These are phyloP conservation scores for Lepus europaeus DNA, from an alignment of 2,113 vertebrate genomes.

Conservation along the genomic window DNA sequence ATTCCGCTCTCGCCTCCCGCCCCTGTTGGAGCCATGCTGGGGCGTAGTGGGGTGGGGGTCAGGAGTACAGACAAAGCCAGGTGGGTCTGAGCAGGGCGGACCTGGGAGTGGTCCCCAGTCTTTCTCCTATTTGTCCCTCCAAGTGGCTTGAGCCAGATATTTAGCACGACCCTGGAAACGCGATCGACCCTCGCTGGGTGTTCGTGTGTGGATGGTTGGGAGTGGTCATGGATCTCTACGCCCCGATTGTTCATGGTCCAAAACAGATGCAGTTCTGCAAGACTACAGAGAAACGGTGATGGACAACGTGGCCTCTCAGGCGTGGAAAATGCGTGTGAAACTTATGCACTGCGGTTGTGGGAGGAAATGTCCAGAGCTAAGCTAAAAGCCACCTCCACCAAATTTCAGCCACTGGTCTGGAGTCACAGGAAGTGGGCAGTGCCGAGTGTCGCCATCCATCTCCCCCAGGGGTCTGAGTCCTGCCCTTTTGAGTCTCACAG, in stretches of 20 bases:
- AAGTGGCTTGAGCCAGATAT: too few relatives aligned
- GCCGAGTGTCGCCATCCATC: fast-evolving
- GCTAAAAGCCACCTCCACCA: neutral
- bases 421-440: neutral
- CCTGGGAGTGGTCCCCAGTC: neutral
- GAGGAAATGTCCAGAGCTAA: neutral
- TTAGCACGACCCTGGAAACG: too few relatives aligned
- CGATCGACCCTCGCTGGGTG: fast-evolving
- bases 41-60: fast-evolving
- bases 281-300: fast-evolving
- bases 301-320: too few relatives aligned
- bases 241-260: neutral
- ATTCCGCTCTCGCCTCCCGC: neutral
- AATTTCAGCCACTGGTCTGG: neutral
- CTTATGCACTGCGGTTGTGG: fast-evolving
- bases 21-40: neutral
- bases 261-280: neutral
- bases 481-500: neutral
- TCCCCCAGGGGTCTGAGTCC: fast-evolving
- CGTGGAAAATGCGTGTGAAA: fast-evolving
- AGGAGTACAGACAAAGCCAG: neutral
- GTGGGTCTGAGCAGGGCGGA: neutral
- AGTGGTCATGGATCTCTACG: fast-evolving
- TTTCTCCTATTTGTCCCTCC: too few relatives aligned
- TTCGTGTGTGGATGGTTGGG: neutral